Base-by-base conservation (phyloP, 2,888 invertebrate species). In the Troides aeacus region DNA sequence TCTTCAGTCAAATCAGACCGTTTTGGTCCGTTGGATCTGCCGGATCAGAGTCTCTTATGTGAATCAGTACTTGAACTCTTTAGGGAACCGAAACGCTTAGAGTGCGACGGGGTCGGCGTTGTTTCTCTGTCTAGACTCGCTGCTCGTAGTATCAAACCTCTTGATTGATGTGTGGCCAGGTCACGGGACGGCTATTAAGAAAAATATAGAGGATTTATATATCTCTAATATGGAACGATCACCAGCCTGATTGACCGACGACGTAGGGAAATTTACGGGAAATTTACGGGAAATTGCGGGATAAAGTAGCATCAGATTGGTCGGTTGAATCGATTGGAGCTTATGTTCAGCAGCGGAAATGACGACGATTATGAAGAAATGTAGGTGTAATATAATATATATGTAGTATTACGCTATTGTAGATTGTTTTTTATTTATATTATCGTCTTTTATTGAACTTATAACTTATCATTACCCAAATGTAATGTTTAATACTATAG, bases 1-100 rank as follows among this genome's bases (percentile, higher is more conserved):
- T 61, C 24, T 59, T 10, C 39, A 39, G 62, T 53, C 15, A 62
- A 62, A 64, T 73, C 81, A 81, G 82, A 82, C 80, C 78, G 74
- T 70, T 70, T 72, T 64, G 80, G 84, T 79, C 84, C 86, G 84
- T 75, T 72, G 65, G 72, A 46, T 18, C 56, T 56, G 24, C 53
- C 21, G 87, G 92, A 92, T 93, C 92, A 93, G 87, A 93, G 92
- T 83, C 87, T 87, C 80, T 92, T 91, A 73, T 91, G 90, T 0
- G 89, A 86, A 75, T 89, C 89, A 1, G 85, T 85, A 77, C 90
- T 90, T 69, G 90, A 79, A 72, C 89, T 91, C 78, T 90, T 91
- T 68, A 89, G 82, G 71, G 92, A 90, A 53, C 88, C 87, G 70
- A 88, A 89, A 39, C 89, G 80, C 39, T 86, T 82, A 4, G 85